Base-by-base conservation (phyloP, 2,888 invertebrate genomes). In the Plebejus melissa region DNA sequence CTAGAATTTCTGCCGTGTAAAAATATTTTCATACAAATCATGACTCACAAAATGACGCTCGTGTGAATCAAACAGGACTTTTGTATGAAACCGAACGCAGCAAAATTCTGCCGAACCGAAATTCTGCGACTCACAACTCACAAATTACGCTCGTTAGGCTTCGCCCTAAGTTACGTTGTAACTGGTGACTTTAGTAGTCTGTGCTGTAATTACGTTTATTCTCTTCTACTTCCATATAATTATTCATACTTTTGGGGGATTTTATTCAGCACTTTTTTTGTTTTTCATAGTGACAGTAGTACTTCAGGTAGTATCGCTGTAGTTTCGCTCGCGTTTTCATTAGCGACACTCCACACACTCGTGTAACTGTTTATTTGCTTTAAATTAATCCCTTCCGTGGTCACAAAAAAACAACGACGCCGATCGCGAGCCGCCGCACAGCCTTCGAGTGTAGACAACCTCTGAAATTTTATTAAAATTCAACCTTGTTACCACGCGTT, bases 341-440 rank as follows among this genome's bases (percentile, higher is more conserved):
- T 79, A 75, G 74, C 69, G 76, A 77, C 76, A 76, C 65, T 65
- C 32, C 13, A 32, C 65, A 77, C 77, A 77, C 54, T 75, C 78
- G 75, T 77, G 77, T 79, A 82, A 81, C 79, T 79, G 81, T 82
- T 88, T 89, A 89, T 90, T 90, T 89, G 85, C 87, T 85, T 88
- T 86, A 85, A 91, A 91, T 91, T 90, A 91, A 91, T 90, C 90
- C 88, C 90, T 90, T 90, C 88, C 90, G 88, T 86, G 87, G 89
- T 90, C 82, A 86, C 83, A 83, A 83, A 84, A 88, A 83, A 90
- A 90, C 88, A 89, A 90, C 85, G 83, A 88, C 86, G 82, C 83
- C 85, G 85, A 87, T 88, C 86, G 82, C 83, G 82, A 84, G 79
- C 76, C 76, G 75, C 69, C 46, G 65, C 41, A 57, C 74, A 58